Conservation (phyloP, 2,113 vertebrate species). For the Murina feae region DNA sequence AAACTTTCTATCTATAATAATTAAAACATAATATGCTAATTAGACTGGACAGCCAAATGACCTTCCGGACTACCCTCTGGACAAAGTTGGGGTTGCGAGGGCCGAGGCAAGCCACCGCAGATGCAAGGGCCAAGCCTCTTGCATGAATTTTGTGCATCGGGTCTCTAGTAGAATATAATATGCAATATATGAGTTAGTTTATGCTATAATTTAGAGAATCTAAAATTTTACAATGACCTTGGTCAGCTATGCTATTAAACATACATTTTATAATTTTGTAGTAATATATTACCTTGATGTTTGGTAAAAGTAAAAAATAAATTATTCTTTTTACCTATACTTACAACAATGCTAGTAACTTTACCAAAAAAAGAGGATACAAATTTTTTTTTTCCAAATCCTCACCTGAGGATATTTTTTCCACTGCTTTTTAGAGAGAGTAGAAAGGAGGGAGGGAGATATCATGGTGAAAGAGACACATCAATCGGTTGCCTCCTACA, state of each 20-base stretch:
- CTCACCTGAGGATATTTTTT: too few species aligned
- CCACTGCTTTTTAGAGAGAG: too few species aligned
- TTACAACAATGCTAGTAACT: slow-evolving; percentile 4
- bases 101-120: too few species aligned
- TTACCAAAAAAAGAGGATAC: neutral
- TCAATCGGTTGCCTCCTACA: too few species aligned
- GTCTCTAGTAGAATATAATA: neutral
- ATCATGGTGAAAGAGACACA: too few species aligned
- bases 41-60: too few species aligned
- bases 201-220: neutral
- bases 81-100: too few species aligned
- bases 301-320: neutral
- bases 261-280: neutral
- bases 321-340: neutral
- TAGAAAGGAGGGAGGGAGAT: too few species aligned
- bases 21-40: too few species aligned
- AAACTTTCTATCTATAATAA: neutral
- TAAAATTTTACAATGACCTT: slow-evolving; percentile 12
- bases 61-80: too few species aligned
- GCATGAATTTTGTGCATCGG: too few species aligned
- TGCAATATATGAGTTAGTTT: neutral
- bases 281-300: neutral
- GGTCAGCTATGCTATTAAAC: neutral
- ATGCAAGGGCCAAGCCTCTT: too few species aligned
- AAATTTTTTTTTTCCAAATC: neutral